Percentiles rank a stretch among this genome's conserved stretches.
These are phyloP conservation scores for Grus americana DNA, from an alignment of 2,113 vertebrate genomes.

Conservation along the genomic window DNA sequence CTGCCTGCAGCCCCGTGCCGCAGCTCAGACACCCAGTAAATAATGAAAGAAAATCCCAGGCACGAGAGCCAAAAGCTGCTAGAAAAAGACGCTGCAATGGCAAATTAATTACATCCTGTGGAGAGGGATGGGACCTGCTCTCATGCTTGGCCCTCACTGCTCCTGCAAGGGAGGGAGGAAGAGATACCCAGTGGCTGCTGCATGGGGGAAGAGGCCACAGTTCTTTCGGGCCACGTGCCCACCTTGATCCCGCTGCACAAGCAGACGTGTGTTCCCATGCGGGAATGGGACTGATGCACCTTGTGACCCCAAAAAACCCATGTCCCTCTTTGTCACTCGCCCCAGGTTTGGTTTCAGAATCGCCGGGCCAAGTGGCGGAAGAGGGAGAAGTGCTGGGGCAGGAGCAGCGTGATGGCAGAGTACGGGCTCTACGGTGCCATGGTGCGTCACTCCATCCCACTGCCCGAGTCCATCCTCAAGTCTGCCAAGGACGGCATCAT, in stretches of 20 bases:
- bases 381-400: conserved; percentile 98
- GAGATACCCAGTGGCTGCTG: neutral
- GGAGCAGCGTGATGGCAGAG: conserved; percentile 98
- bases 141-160: neutral
- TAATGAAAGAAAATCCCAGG: conserved; percentile 34
- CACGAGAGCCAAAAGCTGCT: conserved; percentile 2
- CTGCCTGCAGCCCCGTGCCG: neutral
- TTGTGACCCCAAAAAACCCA: rapidly evolving
- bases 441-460: conserved; percentile 97
- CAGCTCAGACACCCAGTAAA: conserved; percentile 20
- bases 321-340: neutral
- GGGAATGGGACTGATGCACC: neutral
- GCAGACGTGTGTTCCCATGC: rapidly evolving
- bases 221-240: rapidly evolving
- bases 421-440: conserved; percentile 97
- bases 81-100: neutral
- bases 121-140: neutral
- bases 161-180: neutral
- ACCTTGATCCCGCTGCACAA: neutral
- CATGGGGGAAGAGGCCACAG: neutral
- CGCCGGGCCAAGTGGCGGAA: conserved; percentile 98
- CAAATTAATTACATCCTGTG: conserved; percentile 59
- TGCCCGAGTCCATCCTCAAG: conserved; percentile 98
- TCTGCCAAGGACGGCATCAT: conserved; percentile 99
- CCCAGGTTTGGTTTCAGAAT: conserved; percentile 99